Evolutionary conservation across 2,888 invertebrate species (phyloP).

Genomic region (Rhaphigaster nebulosa): DNA sequence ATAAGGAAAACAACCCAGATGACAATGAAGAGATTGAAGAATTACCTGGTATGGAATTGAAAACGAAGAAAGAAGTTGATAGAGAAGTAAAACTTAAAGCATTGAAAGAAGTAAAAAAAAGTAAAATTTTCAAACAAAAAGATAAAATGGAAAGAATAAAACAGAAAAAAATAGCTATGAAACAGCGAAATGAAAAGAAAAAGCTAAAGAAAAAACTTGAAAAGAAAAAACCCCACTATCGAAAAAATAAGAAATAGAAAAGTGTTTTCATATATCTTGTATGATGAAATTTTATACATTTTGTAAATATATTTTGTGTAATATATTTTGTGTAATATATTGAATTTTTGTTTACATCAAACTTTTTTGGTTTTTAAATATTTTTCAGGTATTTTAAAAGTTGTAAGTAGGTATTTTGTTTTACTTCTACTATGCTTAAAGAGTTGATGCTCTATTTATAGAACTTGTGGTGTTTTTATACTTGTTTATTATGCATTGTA

Average conservation of each 20-base stretch:
- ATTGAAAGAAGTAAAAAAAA: conserved; percentile 80
- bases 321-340: background rate
- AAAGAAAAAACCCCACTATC: conserved; percentile 48
- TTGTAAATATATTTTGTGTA: background rate
- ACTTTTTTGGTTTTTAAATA: background rate
- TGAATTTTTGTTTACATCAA: background rate
- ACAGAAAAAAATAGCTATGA: conserved; percentile 78
- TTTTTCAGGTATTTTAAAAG: background rate
- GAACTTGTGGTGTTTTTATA: background rate
- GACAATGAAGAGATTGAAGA: conserved; percentile 66
- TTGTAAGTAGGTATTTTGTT: background rate
- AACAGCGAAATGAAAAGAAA: conserved; percentile 67
- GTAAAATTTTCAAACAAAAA: conserved; percentile 83
- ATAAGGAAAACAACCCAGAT: conserved; percentile 62
- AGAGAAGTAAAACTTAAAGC: conserved; percentile 79
- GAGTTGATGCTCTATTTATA: background rate
- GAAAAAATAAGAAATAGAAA: conserved; percentile 57
- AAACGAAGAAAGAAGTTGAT: conserved; percentile 79
- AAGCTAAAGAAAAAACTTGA: conserved; percentile 62
- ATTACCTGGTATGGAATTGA: conserved; percentile 71
- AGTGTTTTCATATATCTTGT: background rate
- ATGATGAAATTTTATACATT: conserved; percentile 11
- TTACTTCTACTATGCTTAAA: background rate
- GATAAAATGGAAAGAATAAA: conserved; percentile 72
- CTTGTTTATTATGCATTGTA: too few species aligned